Base-by-base conservation (phyloP, 2,113 vertebrate genomes). In the Rhegmatorhina hoffmannsi region DNA sequence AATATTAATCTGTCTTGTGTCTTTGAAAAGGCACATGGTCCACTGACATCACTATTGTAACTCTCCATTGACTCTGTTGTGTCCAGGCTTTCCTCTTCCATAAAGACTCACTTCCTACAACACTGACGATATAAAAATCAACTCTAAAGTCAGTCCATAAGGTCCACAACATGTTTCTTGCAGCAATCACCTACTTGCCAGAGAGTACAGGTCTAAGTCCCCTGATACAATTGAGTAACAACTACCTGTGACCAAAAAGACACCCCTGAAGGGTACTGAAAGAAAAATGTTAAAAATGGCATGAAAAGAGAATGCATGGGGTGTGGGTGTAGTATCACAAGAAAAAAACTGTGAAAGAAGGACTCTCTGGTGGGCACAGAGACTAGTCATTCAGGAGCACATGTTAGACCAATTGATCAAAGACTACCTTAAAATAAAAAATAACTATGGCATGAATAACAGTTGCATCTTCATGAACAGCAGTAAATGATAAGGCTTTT, bases 311-410 rank as follows among this genome's bases (percentile, higher is more conserved):
- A 24, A 43, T 2, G 11, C 17, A 23, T 15, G 3, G 14, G 14
- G 29, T 0, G 0, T 18, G 9, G 11, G 14, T 17, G 11, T 28
- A 15, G 8, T 4, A 5, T 43, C 15, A 53, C n/a, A 62, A 47
- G 23, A 21, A 83, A 49, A 43, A 3, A 31, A 31, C 7, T 49
- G 17, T 49, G 26, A 64, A 58, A 69, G 18, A 16, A 77, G 13
- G 9, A 13, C 13, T n/a, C 21, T 13, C 49, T 10, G 7, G 17
- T 10, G 31, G 17, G 14, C 44, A 60, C 5, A 36, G 15, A 77
- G 28, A 49, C 9, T 4, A 43, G 33, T 18, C 44, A 66, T 7
- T 14, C 17, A 77, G 55, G 20, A 43, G 14, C 7, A 19, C 14
- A 33, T 9, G 5, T 53, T 14, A 58, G 19, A 50, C 16, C 43